phyloP scores from a whole-genome alignment of 1,140 invertebrate species.

The Drosophila obscura region DNA sequence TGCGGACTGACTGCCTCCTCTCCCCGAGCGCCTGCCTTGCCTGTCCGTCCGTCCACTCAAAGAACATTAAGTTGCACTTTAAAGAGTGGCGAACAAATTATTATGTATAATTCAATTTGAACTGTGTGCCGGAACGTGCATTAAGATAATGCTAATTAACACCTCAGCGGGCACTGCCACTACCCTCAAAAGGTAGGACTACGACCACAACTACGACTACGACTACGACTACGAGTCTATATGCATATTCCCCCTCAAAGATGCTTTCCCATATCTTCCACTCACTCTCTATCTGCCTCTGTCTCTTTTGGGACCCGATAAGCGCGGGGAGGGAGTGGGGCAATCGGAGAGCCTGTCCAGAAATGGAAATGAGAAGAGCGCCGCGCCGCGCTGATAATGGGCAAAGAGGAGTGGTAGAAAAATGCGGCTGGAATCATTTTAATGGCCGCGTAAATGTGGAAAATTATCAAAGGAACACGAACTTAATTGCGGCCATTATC shows the following conservation, averaged over 20 bases:
- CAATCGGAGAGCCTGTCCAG: conserved; percentile 2
- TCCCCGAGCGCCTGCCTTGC: no score
- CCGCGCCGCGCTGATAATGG: conserved; percentile 27
- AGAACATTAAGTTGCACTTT: conserved; percentile 77
- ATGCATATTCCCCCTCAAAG: conserved; percentile 13
- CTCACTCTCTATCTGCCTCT: conserved; percentile 48
- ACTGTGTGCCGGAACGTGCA: conserved; percentile 81
- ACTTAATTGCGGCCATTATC: conserved; percentile 80
- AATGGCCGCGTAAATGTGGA: conserved; percentile 79
- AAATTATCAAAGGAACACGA: conserved; percentile 82
- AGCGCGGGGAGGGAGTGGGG: conserved; percentile 4
- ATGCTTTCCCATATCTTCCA: conserved; percentile 19
- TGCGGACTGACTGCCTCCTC: neutral
- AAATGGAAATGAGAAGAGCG: conserved; percentile 64
- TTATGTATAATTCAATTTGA: conserved; percentile 82
- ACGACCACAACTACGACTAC: neutral
- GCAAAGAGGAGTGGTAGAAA: conserved; percentile 46
- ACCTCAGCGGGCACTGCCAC: conserved; percentile 38
- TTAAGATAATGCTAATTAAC: conserved; percentile 82
- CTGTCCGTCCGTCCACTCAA: conserved; percentile 23
- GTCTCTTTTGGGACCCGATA: conserved; percentile 23
- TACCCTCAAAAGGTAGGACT: conserved; percentile 10
- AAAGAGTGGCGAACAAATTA: conserved; percentile 78
- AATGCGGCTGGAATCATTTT: conserved; percentile 76
- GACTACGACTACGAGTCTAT: neutral